Evolutionary conservation across 2,797 vertebrate genomes (phyloP), one percentile per base, ranked within the genome.

Genomic region (Silurus lanzhouensis): DNA sequence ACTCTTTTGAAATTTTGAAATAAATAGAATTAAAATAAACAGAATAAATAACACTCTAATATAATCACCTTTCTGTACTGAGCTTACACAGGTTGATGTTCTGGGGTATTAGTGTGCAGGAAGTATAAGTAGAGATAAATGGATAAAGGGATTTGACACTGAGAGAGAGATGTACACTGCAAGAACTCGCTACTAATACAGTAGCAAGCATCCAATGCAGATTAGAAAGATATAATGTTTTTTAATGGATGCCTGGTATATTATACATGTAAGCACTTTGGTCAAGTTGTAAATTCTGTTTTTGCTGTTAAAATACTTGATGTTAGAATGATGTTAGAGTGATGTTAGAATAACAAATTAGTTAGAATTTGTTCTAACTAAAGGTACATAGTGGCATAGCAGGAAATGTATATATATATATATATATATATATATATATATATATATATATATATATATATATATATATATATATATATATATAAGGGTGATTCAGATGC

Each of bases 131-230:
- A 72, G n/a, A 87, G 79, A 77, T 87, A 86, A 85, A 83, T 61
- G 83, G 83, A 89, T 88, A 79, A 90, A 81, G 71, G 75, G 82
- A 88, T 85, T 87, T 71, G 38, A 71, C 66, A 79, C 20, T 15
- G 74, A 81, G 88, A 84, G 81, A 81, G 57, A 83, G 58, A 38
- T 48, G 20, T 12, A 79, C 20, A 79, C 58, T n/a, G 31, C 31
- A 20, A 3, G 15, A 64, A 15, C 22, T 14, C 20, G 7, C 19
- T 19, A 22, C 10, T 78, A 44, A 78, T 78, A 44, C 5, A 44
- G 20, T 14, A 78, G 20, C 31, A 61, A 22, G 17, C 57, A 19
- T 57, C 27, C 22, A 61, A 61, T 44, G 9, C 17, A 77, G 10
- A 31, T n/a, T n/a, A 14, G 20, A 22, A 15, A 25, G 6, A 2